Percentiles rank a stretch among this genome's conserved stretches.
phyloP scores from a whole-genome alignment of 2,888 invertebrate genomes.

The Napeogenes sylphis region DNA sequence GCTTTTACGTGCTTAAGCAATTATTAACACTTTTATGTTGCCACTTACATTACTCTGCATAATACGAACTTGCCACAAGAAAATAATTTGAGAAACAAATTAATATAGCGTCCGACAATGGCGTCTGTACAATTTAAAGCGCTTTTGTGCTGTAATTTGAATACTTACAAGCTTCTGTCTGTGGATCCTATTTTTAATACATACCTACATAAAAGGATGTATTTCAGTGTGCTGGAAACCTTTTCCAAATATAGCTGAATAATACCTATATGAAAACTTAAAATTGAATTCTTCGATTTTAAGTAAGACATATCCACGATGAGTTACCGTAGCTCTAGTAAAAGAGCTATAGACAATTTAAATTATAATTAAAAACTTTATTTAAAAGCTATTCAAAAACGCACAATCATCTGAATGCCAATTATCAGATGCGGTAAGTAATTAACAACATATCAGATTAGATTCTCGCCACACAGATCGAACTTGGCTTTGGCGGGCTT shows the following conservation, averaged over 20 bases:
- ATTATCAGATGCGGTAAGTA: slow-evolving; percentile 29
- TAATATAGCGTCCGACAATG: too few relatives aligned
- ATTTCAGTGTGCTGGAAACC: too few relatives aligned
- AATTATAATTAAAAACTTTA: background rate
- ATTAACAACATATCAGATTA: slow-evolving; percentile 32
- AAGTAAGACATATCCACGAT: too few relatives aligned
- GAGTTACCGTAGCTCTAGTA: too few relatives aligned
- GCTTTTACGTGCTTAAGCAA: slow-evolving; percentile 23
- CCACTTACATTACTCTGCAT: slow-evolving; percentile 26
- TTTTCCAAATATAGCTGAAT: too few relatives aligned
- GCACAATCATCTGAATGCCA: slow-evolving; percentile 18
- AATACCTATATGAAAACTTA: too few relatives aligned
- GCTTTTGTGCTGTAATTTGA: too few relatives aligned
- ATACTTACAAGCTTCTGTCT: too few relatives aligned
- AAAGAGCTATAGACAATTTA: background rate
- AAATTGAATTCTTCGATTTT: too few relatives aligned
- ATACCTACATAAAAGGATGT: too few relatives aligned
- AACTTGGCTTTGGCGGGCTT: slow-evolving; percentile 6
- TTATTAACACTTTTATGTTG: slow-evolving; percentile 27
- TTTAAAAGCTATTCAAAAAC: slow-evolving; percentile 7
- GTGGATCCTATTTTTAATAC: too few relatives aligned
- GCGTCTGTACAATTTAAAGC: too few relatives aligned
- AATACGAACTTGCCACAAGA: slow-evolving; percentile 17
- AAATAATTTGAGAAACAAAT: slow-evolving; percentile 7
- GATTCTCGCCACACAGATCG: slow-evolving; percentile 22